Evolutionary conservation across 2,888 invertebrate species (phyloP).

Genomic region (Drosophila merina): DNA sequence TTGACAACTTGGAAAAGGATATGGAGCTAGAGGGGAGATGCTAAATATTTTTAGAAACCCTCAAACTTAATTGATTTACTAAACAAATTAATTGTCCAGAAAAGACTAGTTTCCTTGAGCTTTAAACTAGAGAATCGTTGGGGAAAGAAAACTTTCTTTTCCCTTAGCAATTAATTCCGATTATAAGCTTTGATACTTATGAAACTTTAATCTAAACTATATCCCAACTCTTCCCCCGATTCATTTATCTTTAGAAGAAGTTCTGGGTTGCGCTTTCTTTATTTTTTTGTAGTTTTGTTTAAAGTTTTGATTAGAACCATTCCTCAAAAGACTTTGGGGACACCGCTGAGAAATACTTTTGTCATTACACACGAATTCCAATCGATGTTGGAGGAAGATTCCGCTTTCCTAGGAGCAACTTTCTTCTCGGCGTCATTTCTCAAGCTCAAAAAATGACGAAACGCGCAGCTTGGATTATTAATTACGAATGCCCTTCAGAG

Average conservation of each 20-base stretch:
- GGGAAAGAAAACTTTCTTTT: constrained; percentile 15
- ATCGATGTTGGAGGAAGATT: constrained; percentile 52
- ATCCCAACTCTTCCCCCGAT: constrained; percentile 13
- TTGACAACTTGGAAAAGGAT: constrained; percentile 58
- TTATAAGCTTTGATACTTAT: constrained; percentile 38
- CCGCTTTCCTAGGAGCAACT: constrained; percentile 21
- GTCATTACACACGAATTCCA: constrained; percentile 69
- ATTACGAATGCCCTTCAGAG: constrained; percentile 57
- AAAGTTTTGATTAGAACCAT: constrained; percentile 77
- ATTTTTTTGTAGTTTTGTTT: constrained; percentile 53
- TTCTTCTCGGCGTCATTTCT: constrained; percentile 67
- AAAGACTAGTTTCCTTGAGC: too few relatives aligned
- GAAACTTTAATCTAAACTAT: constrained; percentile 28
- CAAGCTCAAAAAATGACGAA: constrained; percentile 79
- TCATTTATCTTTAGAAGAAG: constrained; percentile 42
- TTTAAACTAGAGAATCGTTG: neutral
- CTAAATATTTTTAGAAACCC: too few relatives aligned
- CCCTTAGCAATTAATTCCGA: constrained; percentile 37
- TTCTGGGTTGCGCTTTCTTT: constrained; percentile 14
- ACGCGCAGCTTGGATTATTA: constrained; percentile 77
- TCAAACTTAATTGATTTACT: neutral
- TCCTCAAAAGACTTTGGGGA: constrained; percentile 71
- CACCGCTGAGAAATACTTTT: constrained; percentile 70
- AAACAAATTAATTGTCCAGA: neutral
- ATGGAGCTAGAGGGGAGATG: too few relatives aligned